Evolutionary conservation across 2,888 invertebrate genomes (phyloP), one percentile per base, ranked within the genome.

Genomic region (Deroplatys truncata): DNA sequence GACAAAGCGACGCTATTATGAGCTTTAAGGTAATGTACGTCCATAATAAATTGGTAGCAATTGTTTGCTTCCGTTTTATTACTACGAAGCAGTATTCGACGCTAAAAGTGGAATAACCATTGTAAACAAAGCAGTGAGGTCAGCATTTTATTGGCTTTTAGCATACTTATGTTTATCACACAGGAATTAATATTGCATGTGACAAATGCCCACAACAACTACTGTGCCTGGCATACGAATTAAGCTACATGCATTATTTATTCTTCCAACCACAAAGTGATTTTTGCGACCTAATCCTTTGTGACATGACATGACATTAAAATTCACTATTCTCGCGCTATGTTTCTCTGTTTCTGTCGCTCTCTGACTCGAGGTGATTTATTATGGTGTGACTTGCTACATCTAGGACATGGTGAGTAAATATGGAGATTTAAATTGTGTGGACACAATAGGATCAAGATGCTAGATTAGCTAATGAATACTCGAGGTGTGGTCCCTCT

Each of bases 391-490:
- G 56, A 25, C 56, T 72, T 72, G 56, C 56, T 72, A 83, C 83
- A 43, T 82, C 83, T 82, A 87, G 82, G 8, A 31, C 56, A 28
- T 87, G 82, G 31, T 87, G 83, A 83, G 28, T 87, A 87, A 56
- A 87, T 82, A 87, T 87, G 83, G 35, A 87, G 87, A 87, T 87
- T 87, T 82, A 82, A 87, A 87, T 87, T 87, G 87, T 87, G 56
- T 87, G 31, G 87, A 87, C 87, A 87, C 43, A 82, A 82, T 87
- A 82, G 25, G 82, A 86, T 72, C 28, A 72, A 72, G 56, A 72
- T 72, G 20, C 20, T 72, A 72, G 56, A 72, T 72, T 72, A 72
- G 56, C 56, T 72, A 72, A 72, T 72, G 56, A 72, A 72, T 72
- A 72, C 56, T 1, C 56, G 56, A 72, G 56, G 56, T 72, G 56